Percentiles rank a stretch among this genome's conserved stretches.
These are phyloP conservation scores for Lamellibrachia luymesi DNA, from an alignment of 1,140 invertebrate genomes.

Conservation along the genomic window DNA sequence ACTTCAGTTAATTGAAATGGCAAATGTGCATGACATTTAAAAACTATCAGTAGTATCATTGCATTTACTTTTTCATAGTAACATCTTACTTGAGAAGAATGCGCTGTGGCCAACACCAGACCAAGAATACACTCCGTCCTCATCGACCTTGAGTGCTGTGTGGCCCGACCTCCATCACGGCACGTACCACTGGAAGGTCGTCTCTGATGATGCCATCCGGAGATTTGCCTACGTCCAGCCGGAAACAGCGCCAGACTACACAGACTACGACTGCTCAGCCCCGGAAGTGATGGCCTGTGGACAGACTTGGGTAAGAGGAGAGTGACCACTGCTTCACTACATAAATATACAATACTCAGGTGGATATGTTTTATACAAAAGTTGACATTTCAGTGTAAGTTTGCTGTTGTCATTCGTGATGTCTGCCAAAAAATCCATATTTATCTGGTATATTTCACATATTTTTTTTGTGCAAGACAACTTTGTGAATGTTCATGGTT, in stretches of 20 bases:
- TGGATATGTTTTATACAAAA: too few species aligned
- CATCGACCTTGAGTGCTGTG: not conserved
- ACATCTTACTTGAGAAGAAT: not conserved
- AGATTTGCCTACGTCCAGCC: not conserved
- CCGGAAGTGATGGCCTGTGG: conserved; percentile 8
- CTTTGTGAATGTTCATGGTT: not conserved
- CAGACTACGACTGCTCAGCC: not conserved
- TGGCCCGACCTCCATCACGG: not conserved
- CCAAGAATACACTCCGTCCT: not conserved
- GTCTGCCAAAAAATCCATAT: too few species aligned
- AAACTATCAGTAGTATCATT: not conserved
- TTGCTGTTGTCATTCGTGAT: too few species aligned
- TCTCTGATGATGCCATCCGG: not conserved
- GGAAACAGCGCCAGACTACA: not conserved
- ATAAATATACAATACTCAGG: too few species aligned
- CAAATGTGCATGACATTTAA: not conserved
- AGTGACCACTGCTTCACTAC: not conserved
- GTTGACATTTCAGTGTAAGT: too few species aligned
- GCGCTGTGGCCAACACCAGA: not conserved
- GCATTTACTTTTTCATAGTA: not conserved
- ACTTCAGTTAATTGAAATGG: not conserved
- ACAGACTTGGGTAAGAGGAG: not conserved
- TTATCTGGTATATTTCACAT: too few species aligned
- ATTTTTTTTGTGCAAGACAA: not conserved
- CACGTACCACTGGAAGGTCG: conserved; percentile 1